Percentiles rank a stretch among this genome's conserved stretches.
Evolutionary conservation across 2,888 invertebrate species (phyloP).

Genomic region (Coremacera marginata): DNA sequence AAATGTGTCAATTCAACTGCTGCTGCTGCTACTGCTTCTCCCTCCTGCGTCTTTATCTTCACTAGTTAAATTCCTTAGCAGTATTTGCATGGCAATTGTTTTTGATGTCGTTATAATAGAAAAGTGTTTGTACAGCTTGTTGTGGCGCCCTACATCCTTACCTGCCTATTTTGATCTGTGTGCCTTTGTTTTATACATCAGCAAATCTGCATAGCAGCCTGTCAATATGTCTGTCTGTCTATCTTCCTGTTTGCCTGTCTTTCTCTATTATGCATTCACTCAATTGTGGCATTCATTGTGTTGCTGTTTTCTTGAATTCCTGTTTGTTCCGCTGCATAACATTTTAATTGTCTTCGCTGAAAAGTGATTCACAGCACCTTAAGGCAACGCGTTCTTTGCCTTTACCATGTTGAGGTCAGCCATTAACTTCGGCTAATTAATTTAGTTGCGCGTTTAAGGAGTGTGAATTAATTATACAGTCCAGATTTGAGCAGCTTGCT

Average conservation of each 20-base stretch:
- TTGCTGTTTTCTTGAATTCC: not conserved
- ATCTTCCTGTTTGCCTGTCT: not conserved
- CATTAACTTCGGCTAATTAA: slow-evolving; percentile 11
- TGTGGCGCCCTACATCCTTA: not conserved
- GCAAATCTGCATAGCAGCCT: not conserved
- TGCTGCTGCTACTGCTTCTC: not conserved
- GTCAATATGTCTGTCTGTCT: not conserved
- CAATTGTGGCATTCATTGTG: not conserved
- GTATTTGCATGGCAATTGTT: not conserved
- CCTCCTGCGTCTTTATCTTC: not conserved
- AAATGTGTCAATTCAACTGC: not conserved
- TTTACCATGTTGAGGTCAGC: not conserved
- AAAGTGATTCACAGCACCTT: not conserved
- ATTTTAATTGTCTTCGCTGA: not conserved
- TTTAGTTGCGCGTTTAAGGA: not conserved
- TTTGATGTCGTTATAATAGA: not conserved
- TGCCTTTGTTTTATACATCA: not conserved
- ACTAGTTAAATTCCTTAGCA: not conserved
- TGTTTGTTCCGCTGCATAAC: not conserved
- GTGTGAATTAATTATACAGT: slow-evolving; percentile 17
- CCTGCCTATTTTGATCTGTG: not conserved
- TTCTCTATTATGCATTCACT: not conserved
- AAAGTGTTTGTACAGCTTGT: not conserved
- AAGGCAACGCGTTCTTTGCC: not conserved
- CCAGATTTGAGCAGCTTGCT: not conserved